Evolutionary conservation across 2,888 invertebrate species (phyloP), one percentile per base, ranked within the genome.

Genomic region (Troides helena): DNA sequence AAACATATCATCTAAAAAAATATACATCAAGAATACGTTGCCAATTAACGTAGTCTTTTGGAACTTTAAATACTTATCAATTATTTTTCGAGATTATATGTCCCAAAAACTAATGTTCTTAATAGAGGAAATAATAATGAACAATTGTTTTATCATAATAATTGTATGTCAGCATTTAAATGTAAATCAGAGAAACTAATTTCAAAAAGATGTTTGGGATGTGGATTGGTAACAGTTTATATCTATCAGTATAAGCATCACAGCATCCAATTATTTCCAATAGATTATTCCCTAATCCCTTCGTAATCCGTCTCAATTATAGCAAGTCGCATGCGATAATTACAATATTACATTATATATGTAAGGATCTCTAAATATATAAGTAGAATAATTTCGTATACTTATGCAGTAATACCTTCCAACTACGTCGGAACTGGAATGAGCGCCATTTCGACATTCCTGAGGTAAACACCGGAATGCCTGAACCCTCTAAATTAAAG

Each of bases 391-490:
- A 68, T 70, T 66, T 67, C 21, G 60, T 57, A 65, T 72, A 69
- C 43, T 56, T 65, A 66, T 58, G 39, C 60, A 72, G 50, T 69
- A 69, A 65, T 71, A 68, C 53, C 65, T 53, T 30, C 61, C 67
- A 65, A 61, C 72, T 74, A 72, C 72, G 78, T 77, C 75, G 75
- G 75, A 74, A 74, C 73, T 71, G 82, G 86, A 86, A 88, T 86
- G 87, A 76, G 76, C 85, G 83, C 82, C 79, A 90, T 89, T 83
- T 81, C 77, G 82, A 77, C 81, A 86, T 85, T 83, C 85, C 80
- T 69, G 83, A 80, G 85, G 86, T 81, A 78, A 81, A 79, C 81
- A 76, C 75, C 73, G 89, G 88, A 89, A 90, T 89, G 85, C 78
- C 75, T 75, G 70, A 76, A 67, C 73, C 73, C 76, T 78, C 81